Base-by-base conservation (phyloP, 1,140 invertebrate species). In the Nomia melanderi region DNA sequence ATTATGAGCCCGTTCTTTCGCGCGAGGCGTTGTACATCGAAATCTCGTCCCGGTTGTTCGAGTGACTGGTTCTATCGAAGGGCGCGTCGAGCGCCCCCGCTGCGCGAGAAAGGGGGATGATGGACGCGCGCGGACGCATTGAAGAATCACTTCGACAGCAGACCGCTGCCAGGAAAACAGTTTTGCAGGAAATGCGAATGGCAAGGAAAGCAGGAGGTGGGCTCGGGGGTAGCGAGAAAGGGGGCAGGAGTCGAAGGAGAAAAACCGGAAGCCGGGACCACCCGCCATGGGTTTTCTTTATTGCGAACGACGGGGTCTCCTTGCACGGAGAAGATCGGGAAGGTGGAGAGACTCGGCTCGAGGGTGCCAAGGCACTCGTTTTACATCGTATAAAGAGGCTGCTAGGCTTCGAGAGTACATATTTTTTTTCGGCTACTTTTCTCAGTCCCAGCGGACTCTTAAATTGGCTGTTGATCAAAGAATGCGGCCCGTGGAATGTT, bases 221-320 rank as follows among this genome's bases (percentile, higher is more conserved):
- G 47, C 5, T 5, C 1, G 20, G 47, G 47, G 47, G 4, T n/a
- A n/a, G n/a, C n/a, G n/a, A n/a, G n/a, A 20, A 7, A n/a, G 47
- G 20, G 6, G 20, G 20, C 8, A 20, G 25, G 29, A 44, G 47
- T 36, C 54, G 71, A 83, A 39, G 31, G 56, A 71, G 79, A 62
- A 69, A 70, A 67, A 76, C 82, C 86, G 86, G 88, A 88, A 89
- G 73, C 82, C 70, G 79, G 82, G 76, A 59, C 73, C 73, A 84
- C 72, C 77, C 83, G 83, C 87, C 83, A 77, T 76, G 77, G 77
- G 63, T 87, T 84, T 86, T 88, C 87, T 88, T 88, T 89, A 87
- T 82, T 81, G 75, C 59, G 70, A 83, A 75, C 86, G 77, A 78
- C 80, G 83, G 85, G 77, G 57, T 79, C 75, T 83, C 74, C 36